Evolutionary conservation across 2,113 vertebrate species (phyloP), one percentile per base, ranked within the genome.

Genomic region (Nycticebus coucang): DNA sequence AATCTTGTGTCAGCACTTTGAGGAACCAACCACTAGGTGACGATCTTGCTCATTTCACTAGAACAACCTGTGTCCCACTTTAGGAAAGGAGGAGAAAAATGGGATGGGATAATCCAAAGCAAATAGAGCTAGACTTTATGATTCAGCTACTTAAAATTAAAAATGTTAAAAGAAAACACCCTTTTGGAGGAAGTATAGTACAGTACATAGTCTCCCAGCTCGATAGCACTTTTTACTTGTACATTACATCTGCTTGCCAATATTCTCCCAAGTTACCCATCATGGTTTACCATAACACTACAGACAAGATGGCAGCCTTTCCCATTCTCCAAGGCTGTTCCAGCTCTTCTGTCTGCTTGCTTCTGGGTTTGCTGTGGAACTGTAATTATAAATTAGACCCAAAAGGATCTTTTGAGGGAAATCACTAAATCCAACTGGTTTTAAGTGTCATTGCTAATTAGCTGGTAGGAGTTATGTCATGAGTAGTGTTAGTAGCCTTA

Each of bases 21-120:
- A 92, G 81, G 77, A 53, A 81, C 50, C 30, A 59, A 59, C 74
- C 82, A 75, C 89, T 93, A 96, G 89, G 91, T 75, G 91, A 89
- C n/a, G 68, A 89, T 81, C 93, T 95, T 87, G 89, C 41, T 95
- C 85, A 72, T 66, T 77, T 88, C 75, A 64, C 75, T 50, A 30
- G 22, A 28, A 62, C 11, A 53, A 53, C 7, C 45, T 33, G 35
- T 8, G 45, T 82, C 72, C 66, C 28, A 37, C 37, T 90, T 91
- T 37, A 72, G 66, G 60, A 30, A 45, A 57, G 64, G 55, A 41
- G 24, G 26, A 45, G 3, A 18, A 45, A 10, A 33, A 30, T 15
- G 13, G 24, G 12, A 24, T 10, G 22, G n/a, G 30, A 37, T 30
- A 37, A 72, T 35, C 19, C 59, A 77, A 66, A 93, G 33, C 55